Percentiles rank a stretch among this genome's conserved stretches.
These are phyloP conservation scores for Pantherophis alleghaniensis DNA, from an alignment of 2,797 vertebrate species.

Conservation along the genomic window DNA sequence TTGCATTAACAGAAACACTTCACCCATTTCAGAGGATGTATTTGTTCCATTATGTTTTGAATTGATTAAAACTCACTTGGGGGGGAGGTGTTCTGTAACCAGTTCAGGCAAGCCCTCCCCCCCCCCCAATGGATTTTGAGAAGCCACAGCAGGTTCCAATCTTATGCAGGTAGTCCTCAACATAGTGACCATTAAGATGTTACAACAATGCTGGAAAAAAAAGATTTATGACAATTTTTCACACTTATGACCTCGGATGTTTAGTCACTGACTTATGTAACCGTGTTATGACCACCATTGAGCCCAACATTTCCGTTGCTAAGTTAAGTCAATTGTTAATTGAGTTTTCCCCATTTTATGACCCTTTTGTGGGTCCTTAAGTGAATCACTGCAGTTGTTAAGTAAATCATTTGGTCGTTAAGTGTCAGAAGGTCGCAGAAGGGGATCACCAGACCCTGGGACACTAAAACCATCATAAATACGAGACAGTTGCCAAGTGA, in stretches of 20 bases:
- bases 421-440: not conserved
- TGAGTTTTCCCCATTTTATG: not conserved
- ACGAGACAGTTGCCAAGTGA: not conserved
- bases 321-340: not conserved
- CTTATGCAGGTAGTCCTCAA: not conserved
- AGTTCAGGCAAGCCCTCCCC: not conserved
- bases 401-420: not conserved
- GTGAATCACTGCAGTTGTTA: not conserved
- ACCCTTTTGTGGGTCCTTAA: not conserved
- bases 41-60: not conserved
- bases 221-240: not conserved
- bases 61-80: not conserved
- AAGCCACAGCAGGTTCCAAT: not conserved
- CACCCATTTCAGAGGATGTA: not conserved
- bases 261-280: no score
- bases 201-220: not conserved
- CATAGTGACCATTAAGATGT: not conserved
- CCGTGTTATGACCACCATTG: no score
- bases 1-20: not conserved
- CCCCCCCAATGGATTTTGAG: not conserved
- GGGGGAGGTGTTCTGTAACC: not conserved
- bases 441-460: not conserved
- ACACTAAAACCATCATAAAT: not conserved
- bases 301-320: no score
- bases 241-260: not conserved